Conservation (phyloP, 2,888 invertebrate genomes). For the Eupithecia subfuscata region DNA sequence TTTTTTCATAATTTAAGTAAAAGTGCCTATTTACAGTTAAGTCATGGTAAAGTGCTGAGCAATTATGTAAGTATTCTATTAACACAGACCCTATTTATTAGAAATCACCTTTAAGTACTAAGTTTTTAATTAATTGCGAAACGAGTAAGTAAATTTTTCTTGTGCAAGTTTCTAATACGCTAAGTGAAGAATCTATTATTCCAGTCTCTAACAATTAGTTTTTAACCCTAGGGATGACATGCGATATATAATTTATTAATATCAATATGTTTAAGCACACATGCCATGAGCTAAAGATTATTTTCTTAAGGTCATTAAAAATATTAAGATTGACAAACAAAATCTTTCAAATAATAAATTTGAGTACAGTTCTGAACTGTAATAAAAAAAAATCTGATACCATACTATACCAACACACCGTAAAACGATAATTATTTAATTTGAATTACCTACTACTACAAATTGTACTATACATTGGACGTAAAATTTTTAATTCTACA, state of each 20-base stretch:
- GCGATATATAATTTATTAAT: background rate
- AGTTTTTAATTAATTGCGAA: background rate
- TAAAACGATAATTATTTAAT: background rate
- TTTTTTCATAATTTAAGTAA: background rate
- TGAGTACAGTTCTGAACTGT: background rate
- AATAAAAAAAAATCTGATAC: background rate
- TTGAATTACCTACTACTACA: background rate
- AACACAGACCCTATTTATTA: background rate
- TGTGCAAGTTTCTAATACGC: background rate
- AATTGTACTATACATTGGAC: conserved; percentile 7
- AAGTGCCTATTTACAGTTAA: background rate
- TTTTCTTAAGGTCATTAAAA: background rate
- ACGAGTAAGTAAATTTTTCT: background rate
- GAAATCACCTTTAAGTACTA: background rate
- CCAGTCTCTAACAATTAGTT: background rate
- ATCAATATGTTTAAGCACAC: background rate
- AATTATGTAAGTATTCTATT: background rate
- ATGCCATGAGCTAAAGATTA: background rate
- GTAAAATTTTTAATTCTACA: background rate
- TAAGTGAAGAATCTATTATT: background rate
- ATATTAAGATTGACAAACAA: background rate
- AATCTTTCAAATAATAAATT: background rate
- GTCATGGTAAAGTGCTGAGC: conserved; percentile 16
- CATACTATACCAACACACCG: background rate
- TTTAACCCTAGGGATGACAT: background rate